A percentile compares a stretch with the other conserved stretches of the same genome.
Conservation (phyloP, 2,113 vertebrate species). For the Semnornis frantzii region DNA sequence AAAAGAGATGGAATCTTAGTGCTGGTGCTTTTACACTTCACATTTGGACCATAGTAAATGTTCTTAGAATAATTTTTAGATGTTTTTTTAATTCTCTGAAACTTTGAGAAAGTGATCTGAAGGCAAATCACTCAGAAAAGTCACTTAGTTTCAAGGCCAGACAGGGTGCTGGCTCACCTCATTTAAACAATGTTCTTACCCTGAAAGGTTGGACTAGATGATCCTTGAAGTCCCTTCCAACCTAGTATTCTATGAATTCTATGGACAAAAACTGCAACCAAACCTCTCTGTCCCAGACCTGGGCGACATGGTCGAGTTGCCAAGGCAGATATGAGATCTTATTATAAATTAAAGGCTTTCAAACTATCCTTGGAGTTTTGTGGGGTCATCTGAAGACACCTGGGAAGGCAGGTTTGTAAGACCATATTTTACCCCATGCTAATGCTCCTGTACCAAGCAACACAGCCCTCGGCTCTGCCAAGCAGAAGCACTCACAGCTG, state of each 20-base stretch:
- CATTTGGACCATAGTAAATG: neutral
- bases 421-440: no score
- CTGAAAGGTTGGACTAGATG: no score
- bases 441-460: neutral
- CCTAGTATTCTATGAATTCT: no score
- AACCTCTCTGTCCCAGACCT: neutral
- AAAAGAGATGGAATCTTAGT: neutral
- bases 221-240: no score
- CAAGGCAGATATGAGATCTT: neutral
- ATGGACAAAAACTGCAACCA: neutral
- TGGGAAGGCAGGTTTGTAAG: neutral
- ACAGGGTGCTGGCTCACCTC: no score
- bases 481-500: neutral
- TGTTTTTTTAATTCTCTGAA: neutral
- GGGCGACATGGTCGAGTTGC: neutral
- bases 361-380: neutral
- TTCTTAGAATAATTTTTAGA: neutral
- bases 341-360: neutral
- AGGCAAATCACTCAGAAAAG: neutral
- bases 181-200: no score
- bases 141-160: no score
- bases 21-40: neutral
- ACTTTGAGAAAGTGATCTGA: neutral
- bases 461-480: neutral
- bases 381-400: neutral